These are phyloP conservation scores for Thomomys bottae DNA, from an alignment of 2,113 vertebrate species.

Conservation along the genomic window DNA sequence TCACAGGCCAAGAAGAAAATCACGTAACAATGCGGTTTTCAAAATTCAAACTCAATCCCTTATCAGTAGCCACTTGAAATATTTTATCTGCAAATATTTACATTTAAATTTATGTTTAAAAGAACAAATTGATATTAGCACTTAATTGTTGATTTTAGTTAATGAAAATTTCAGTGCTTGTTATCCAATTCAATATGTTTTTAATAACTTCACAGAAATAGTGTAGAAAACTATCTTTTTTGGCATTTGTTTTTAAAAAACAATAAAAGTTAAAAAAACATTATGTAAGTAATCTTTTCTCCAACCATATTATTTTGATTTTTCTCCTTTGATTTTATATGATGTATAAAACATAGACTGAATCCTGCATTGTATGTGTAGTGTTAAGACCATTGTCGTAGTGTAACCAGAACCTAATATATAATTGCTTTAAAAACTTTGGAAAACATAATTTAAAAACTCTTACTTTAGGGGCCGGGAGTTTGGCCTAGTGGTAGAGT, in stretches of 20 bases:
- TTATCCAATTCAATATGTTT: not conserved
- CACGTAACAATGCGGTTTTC: not conserved
- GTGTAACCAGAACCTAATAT: not conserved
- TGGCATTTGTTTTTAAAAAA: not conserved
- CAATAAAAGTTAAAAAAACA: not conserved
- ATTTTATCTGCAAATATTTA: not conserved
- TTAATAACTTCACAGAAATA: not conserved
- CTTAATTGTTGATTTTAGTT: no score
- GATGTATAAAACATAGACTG: not conserved
- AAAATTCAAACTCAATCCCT: not conserved
- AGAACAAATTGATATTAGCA: not conserved
- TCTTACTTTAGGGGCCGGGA: not conserved
- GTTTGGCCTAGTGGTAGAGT: no score
- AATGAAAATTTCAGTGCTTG: not conserved
- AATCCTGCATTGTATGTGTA: not conserved
- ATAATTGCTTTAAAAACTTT: not conserved
- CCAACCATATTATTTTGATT: not conserved
- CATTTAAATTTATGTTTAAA: slow-evolving; percentile 2
- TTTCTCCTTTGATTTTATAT: not conserved
- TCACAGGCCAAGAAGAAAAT: not conserved
- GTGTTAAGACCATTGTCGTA: not conserved
- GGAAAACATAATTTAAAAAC: not conserved
- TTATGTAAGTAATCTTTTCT: not conserved
- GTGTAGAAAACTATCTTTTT: not conserved
- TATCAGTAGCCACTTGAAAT: not conserved